phyloP scores from a whole-genome alignment of 53 echinoderm and acorn worm species.

The Crossaster papposus region DNA sequence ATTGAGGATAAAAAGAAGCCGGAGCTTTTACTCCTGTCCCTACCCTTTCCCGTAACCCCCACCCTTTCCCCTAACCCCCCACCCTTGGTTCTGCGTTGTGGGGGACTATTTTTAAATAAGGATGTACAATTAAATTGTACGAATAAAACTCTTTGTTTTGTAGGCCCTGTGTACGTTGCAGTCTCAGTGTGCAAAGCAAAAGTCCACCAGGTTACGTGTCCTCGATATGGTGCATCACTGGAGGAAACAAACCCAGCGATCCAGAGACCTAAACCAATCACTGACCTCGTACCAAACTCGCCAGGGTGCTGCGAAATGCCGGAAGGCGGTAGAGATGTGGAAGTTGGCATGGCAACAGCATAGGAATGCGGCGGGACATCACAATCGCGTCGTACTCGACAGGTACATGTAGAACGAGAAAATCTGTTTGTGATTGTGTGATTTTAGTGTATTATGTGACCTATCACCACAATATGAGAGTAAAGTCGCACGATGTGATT shows the following conservation, averaged over 20 bases:
- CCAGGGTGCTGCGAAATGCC: not conserved
- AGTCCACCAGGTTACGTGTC: not conserved
- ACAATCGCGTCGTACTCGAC: constrained; percentile 6
- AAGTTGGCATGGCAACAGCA: constrained; percentile 47
- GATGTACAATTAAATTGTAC: too few relatives aligned
- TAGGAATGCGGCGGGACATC: constrained; percentile 7
- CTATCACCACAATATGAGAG: too few relatives aligned
- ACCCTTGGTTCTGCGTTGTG: too few relatives aligned
- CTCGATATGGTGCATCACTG: constrained; percentile 29
- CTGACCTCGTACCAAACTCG: constrained; percentile 11
- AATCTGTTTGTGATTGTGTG: too few relatives aligned
- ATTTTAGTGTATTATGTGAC: too few relatives aligned
- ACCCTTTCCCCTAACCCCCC: too few relatives aligned
- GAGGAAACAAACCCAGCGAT: constrained; percentile 23
- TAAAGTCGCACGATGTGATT: too few relatives aligned
- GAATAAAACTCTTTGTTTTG: too few relatives aligned
- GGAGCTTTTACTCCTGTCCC: too few relatives aligned
- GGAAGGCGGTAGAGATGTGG: constrained; percentile 25
- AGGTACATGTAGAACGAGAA: constrained; percentile 1
- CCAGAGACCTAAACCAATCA: constrained; percentile 33
- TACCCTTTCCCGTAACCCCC: too few relatives aligned
- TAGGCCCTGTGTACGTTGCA: constrained; percentile 17
- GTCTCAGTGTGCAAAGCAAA: not conserved
- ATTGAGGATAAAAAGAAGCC: too few relatives aligned
- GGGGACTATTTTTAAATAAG: too few relatives aligned